phyloP scores from a whole-genome alignment of 2,888 invertebrate genomes.

The Acleris holmiana region DNA sequence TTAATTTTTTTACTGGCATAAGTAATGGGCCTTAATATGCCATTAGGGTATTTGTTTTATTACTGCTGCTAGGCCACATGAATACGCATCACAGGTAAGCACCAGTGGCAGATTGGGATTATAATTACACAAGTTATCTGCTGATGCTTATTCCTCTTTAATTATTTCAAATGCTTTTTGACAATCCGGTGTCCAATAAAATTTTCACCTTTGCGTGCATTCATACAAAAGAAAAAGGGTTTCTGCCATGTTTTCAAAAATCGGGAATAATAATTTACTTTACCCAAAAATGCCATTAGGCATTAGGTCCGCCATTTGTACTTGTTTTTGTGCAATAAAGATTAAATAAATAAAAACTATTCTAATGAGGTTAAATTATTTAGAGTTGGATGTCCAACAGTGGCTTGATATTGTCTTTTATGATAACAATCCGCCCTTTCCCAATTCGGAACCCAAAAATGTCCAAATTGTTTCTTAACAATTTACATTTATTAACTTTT shows the following conservation, averaged over 20 bases:
- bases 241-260: not conserved
- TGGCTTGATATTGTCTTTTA: not conserved
- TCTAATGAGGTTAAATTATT: too few species aligned
- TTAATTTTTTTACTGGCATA: not conserved
- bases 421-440: not conserved
- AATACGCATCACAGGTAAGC: not conserved
- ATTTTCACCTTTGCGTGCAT: not conserved
- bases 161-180: not conserved
- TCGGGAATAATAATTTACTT: too few species aligned
- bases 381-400: not conserved
- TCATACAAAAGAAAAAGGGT: not conserved
- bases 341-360: too few species aligned
- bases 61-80: not conserved
- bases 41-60: not conserved
- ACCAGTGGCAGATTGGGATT: not conserved
- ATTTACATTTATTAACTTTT: too few species aligned
- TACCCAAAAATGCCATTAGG: too few species aligned
- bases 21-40: not conserved
- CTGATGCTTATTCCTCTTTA: not conserved
- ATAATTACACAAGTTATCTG: not conserved
- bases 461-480: too few species aligned
- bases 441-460: too few species aligned
- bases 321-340: too few species aligned
- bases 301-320: too few species aligned
- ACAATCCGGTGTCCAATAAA: not conserved